phyloP scores from a whole-genome alignment of 2,113 vertebrate species.

The Sphyrna mokarran region DNA sequence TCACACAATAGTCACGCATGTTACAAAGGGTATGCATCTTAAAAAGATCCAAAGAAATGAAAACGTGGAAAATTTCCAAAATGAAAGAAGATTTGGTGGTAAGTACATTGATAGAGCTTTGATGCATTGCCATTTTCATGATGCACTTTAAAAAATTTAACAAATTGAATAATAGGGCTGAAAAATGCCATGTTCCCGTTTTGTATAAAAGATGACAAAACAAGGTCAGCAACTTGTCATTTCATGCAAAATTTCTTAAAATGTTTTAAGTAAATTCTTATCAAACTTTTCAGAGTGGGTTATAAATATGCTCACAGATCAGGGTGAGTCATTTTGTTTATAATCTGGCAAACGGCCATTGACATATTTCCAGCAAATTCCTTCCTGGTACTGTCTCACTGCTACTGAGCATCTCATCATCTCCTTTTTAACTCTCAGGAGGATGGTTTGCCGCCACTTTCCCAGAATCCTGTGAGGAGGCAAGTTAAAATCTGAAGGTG shows the following conservation, averaged over 20 bases:
- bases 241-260: neutral
- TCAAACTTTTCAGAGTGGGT: neutral
- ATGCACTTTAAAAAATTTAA: neutral
- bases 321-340: neutral
- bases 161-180: neutral
- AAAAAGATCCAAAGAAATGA: neutral
- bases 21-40: neutral
- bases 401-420: neutral
- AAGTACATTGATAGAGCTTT: neutral
- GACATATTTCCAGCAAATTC: slow-evolving; percentile 9
- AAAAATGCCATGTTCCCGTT: neutral
- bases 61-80: neutral
- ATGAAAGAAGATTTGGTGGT: neutral
- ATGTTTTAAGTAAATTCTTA: neutral
- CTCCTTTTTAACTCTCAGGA: neutral
- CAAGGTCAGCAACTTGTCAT: neutral
- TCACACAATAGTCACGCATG: neutral
- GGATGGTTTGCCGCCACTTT: neutral
- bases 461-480: neutral
- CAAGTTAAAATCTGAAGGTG: neutral
- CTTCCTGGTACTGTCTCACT: neutral
- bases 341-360: neutral
- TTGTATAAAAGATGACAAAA: neutral
- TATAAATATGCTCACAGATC: neutral
- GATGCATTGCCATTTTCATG: neutral